Conservation (phyloP, 2,797 vertebrate genomes). For the Hemitrygon akajei region DNA sequence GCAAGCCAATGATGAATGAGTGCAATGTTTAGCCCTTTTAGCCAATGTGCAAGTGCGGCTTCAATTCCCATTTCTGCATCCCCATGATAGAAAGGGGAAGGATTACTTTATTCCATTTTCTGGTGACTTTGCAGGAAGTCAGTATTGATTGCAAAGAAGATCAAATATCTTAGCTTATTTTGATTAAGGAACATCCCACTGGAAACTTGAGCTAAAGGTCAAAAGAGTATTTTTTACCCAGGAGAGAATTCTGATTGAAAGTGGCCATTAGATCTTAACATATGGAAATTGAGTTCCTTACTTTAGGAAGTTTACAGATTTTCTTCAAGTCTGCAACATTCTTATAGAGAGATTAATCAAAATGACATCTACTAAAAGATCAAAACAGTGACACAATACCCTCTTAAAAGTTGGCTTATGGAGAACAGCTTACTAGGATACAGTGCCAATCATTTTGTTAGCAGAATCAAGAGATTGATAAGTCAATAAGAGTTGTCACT, state of each 20-base stretch:
- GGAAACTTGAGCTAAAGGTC: not conserved
- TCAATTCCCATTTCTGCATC: not conserved
- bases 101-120: not conserved
- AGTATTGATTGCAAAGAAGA: not conserved
- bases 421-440: no score
- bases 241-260: not conserved
- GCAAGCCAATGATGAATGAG: no score
- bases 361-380: no score
- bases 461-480: not conserved
- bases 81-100: not conserved
- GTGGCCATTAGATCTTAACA: no score
- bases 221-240: not conserved
- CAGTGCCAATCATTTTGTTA: not conserved
- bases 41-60: not conserved
- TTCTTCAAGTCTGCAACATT: no score
- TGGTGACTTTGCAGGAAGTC: not conserved
- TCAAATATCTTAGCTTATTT: not conserved
- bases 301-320: no score
- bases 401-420: no score
- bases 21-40: no score
- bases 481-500: not conserved
- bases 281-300: no score
- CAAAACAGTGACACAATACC: no score
- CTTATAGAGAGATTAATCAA: no score
- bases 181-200: not conserved